Evolutionary conservation across 2,113 vertebrate species (phyloP), one percentile per base, ranked within the genome.

Genomic region (Echinops telfairi): DNA sequence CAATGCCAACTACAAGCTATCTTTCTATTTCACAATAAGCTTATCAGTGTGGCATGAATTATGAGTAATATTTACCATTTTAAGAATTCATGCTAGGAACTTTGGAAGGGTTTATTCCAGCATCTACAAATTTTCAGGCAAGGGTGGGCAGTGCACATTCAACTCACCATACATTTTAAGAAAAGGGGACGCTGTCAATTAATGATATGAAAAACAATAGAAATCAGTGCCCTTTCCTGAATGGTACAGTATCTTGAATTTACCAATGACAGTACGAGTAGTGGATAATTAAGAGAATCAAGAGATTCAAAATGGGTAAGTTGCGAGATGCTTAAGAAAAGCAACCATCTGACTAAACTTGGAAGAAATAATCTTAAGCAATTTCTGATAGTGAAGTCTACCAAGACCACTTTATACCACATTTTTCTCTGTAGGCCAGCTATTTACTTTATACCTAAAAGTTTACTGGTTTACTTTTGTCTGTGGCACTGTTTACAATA

Each of bases 191-290:
- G 91, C 60, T 97, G 79, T 96, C 96, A 96, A 97, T 92, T 53
- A 91, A 83, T 95, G 43, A 94, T 78, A 96, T 96, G 93, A 97
- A 83, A 97, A 96, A 88, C 89, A 96, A 95, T 29, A 96, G 14
- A 97, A 97, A 82, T 96, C 79, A 93, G 89, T 97, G 94, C 95
- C 86, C 77, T 96, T 96, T 94, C 95, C 96, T 95, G 96, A 97
- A 96, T 84, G 86, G 73, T 90, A 92, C 47, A 71, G 15, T 95
- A 96, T 96, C 93, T 94, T 53, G 86, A 95, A 71, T 68, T 79
- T 94, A 89, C 91, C 53, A 96, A 70, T 95, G 83, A 96, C 95
- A 96, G 95, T 77, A 91, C 94, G 78, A 96, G 66, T 93, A 96
- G 94, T 86, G 93, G 81, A 73, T 94, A 97, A 97, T 95, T 96